Conservation (phyloP, 2,113 vertebrate genomes). For the Coryphaenoides rupestris region DNA sequence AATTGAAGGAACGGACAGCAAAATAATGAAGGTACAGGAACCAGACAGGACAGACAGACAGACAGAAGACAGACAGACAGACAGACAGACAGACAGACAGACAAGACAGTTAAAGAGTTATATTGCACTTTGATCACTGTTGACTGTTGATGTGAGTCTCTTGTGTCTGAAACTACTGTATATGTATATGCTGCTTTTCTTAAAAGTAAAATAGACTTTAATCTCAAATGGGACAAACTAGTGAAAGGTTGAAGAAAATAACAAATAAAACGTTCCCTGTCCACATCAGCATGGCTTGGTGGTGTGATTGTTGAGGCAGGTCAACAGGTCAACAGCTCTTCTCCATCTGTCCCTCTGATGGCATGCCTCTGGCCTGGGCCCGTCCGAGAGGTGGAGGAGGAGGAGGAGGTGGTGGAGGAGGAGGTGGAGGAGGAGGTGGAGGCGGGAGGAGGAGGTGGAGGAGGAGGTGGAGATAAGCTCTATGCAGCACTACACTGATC, state of each 20-base stretch:
- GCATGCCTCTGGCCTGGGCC: conserved; percentile 68
- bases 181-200: too few relatives aligned
- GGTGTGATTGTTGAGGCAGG: conserved; percentile 65
- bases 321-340: conserved; percentile 72
- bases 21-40: too few relatives aligned
- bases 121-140: too few relatives aligned
- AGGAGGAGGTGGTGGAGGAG: conserved; percentile 25
- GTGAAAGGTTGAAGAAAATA: too few relatives aligned
- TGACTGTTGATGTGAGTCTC: too few relatives aligned
- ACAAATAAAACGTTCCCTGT: too few relatives aligned
- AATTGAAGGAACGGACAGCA: too few relatives aligned
- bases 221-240: too few relatives aligned
- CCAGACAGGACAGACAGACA: too few relatives aligned
- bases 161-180: too few relatives aligned
- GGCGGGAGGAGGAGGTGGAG: conserved; percentile 28
- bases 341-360: conserved; percentile 75
- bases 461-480: conserved; percentile 64
- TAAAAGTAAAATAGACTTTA: too few relatives aligned
- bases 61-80: too few relatives aligned
- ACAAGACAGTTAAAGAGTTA: neutral
- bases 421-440: conserved; percentile 41
- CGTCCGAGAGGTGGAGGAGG: conserved; percentile 55
- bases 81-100: neutral
- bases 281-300: conserved; percentile 62
- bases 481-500: conserved; percentile 62